phyloP scores from a whole-genome alignment of 2,888 invertebrate genomes.

The Tridacna gigas region DNA sequence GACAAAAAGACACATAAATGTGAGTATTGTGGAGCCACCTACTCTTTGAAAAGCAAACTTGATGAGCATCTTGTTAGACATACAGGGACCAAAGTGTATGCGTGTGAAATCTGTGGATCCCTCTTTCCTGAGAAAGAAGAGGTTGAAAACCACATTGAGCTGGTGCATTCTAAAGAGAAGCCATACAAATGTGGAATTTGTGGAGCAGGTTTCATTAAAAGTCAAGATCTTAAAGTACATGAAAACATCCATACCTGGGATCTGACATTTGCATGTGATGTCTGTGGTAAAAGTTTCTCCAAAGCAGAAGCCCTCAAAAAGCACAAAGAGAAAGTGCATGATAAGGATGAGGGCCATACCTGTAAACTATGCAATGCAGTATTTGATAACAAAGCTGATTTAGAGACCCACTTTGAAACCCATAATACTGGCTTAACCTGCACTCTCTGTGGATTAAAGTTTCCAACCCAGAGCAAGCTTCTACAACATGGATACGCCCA shows the following conservation, averaged over 20 bases:
- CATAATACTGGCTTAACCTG: conserved; percentile 10
- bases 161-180: conserved; percentile 14
- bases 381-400: background rate
- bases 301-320: conserved; percentile 13
- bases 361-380: conserved; percentile 7
- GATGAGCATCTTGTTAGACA: conserved; percentile 14
- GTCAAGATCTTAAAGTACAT: conserved; percentile 16
- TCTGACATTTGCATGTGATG: conserved; percentile 6
- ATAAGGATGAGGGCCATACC: conserved; percentile 1
- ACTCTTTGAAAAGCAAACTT: conserved; percentile 13
- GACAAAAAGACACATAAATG: conserved; percentile 17
- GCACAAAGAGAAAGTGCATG: conserved; percentile 6
- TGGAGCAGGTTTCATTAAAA: conserved; percentile 11
- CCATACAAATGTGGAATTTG: conserved; percentile 20
- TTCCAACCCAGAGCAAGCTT: conserved; percentile 16
- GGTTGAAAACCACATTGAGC: conserved; percentile 14
- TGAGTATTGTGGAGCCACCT: conserved; percentile 23
- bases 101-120: conserved; percentile 13
- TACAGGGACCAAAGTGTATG: conserved; percentile 13
- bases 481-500: conserved; percentile 3
- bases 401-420: conserved; percentile 15
- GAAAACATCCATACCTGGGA: conserved; percentile 16
- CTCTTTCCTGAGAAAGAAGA: conserved; percentile 9
- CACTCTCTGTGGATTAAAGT: conserved; percentile 1
- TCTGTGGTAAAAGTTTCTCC: conserved; percentile 12